These are phyloP conservation scores for Rafetus swinhoei DNA, from an alignment of 2,113 vertebrate species.

Conservation along the genomic window DNA sequence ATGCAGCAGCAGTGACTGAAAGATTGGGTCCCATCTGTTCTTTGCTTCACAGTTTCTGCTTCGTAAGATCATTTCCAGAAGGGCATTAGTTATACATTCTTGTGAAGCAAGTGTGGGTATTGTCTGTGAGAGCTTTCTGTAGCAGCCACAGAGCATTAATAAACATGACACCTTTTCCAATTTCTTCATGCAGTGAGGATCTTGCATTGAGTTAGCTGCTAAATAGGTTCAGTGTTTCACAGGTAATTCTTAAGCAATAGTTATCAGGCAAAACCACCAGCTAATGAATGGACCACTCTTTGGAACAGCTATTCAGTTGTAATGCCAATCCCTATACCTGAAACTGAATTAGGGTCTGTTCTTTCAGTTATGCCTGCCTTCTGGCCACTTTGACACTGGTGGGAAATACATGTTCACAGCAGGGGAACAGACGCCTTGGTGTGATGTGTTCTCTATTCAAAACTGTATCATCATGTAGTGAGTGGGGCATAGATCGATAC, in stretches of 20 bases:
- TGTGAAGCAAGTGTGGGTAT: background rate
- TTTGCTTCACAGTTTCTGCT: constrained; percentile 51
- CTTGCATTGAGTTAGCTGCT: constrained; percentile 15
- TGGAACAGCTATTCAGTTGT: background rate
- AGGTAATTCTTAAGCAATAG: background rate
- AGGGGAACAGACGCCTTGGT: background rate
- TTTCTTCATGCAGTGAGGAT: background rate
- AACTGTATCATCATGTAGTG: background rate
- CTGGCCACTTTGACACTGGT: fast-evolving
- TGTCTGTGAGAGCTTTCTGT: constrained; percentile 16
- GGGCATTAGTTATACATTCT: constrained; percentile 30
- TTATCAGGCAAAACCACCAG: background rate
- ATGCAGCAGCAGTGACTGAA: background rate
- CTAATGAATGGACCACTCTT: background rate
- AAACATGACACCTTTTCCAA: constrained; percentile 5
- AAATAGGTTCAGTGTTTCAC: background rate
- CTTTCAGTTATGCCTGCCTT: background rate
- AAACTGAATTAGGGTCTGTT: background rate
- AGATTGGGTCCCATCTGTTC: constrained; percentile 55
- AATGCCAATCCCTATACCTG: background rate
- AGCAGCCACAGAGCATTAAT: constrained; percentile 22
- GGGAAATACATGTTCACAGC: background rate
- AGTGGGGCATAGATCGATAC: background rate
- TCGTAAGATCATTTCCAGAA: constrained; percentile 6
- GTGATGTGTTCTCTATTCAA: background rate